Base-by-base conservation (phyloP, 2,797 vertebrate genomes). In the Semaprochilodus insignis region DNA sequence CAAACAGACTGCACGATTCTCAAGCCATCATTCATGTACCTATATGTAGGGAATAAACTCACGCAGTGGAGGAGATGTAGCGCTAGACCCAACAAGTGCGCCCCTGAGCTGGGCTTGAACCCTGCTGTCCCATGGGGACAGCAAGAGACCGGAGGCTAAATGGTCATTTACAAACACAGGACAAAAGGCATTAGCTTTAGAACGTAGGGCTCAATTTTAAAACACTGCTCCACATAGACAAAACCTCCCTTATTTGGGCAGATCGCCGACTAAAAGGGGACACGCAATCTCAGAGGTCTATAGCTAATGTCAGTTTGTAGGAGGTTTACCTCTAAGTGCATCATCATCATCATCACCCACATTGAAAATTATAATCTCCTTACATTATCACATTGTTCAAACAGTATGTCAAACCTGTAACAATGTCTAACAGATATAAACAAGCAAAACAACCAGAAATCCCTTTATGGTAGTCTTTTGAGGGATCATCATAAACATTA, bases 351-450 rank as follows among this genome's bases (percentile, higher is more conserved):
- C 90, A 89, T 90, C 86, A 85, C 84, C 85, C 62, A 88, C 85
- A 82, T 84, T 81, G 59, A 86, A 83, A 70, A 36, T 82, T 85
- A 85, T 81, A 75, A 59, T 77, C 57, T 89, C 88, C 91, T 90
- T 86, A 88, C 91, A 94, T 94, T 80, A 90, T 95, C 93, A 91
- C 92, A 91, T 94, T 92, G 93, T 92, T 93, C 86, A 94, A 95
- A 92, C 91, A 89, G 83, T 93, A 94, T 90, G 89, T 90, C 87
- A 88, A 86, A 91, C 80, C 83, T 86, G 88, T 87, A 88, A 88
- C 89, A 88, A 90, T 89, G 89, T 86, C 90, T 84, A 89, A 91
- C 88, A 88, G 89, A 90, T 88, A 91, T 88, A 77, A 83, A 66
- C 77, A 70, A 70, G 57, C 59, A 79, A 52, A 44, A 77, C 60